phyloP scores from a whole-genome alignment of 2,797 vertebrate genomes.

The Mormyrops boulengeri region DNA sequence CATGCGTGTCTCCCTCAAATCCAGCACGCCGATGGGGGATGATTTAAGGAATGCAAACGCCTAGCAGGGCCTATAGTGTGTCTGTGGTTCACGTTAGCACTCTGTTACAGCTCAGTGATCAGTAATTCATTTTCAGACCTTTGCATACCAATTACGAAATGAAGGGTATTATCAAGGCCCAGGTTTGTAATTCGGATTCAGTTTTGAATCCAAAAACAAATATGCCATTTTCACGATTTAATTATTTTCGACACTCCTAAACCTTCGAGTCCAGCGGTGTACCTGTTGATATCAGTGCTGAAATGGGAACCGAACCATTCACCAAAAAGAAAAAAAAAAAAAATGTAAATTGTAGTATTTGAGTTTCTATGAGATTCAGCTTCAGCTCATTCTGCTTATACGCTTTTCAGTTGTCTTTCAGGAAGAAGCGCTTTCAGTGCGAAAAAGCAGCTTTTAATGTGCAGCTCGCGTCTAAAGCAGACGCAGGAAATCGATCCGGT shows the following conservation, averaged over 20 bases:
- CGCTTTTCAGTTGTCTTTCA: background rate
- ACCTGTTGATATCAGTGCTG: constrained; percentile 4
- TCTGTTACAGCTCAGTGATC: constrained; percentile 75
- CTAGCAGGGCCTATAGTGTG: constrained; percentile 57
- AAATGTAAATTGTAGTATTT: background rate
- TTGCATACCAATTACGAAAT: constrained; percentile 78
- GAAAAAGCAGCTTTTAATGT: background rate
- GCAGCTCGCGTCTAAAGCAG: background rate
- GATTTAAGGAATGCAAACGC: constrained; percentile 48
- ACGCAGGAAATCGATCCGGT: background rate
- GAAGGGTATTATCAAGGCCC: constrained; percentile 66
- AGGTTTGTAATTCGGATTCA: constrained; percentile 22
- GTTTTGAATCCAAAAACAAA: constrained; percentile 24
- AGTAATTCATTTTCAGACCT: constrained; percentile 76
- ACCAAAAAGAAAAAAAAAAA: background rate
- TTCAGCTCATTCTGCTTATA: background rate
- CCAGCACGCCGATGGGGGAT: background rate
- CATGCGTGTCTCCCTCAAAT: background rate
- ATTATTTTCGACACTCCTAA: background rate
- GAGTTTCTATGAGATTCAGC: background rate
- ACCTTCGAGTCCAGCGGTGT: background rate
- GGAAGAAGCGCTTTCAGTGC: background rate
- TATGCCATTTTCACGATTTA: constrained; percentile 20
- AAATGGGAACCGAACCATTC: background rate
- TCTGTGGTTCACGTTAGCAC: constrained; percentile 64